Percentiles rank a stretch among this genome's conserved stretches.
phyloP scores from a whole-genome alignment of 2,797 vertebrate species.

The Cygnus olor region DNA sequence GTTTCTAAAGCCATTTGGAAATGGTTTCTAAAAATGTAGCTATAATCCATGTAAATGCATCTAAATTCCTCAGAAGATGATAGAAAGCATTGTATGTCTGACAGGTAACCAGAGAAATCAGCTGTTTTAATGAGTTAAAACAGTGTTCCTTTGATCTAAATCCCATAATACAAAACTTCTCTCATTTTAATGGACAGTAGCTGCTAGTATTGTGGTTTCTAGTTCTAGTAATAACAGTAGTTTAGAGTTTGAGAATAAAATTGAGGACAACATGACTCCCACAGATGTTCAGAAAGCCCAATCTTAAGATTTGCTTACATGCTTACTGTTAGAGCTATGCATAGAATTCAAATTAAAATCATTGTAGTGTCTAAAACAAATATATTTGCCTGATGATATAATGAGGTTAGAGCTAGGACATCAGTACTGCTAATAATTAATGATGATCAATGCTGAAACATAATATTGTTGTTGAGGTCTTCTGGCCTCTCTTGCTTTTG shows the following conservation, averaged over 20 bases:
- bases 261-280: not conserved
- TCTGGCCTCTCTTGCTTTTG: not conserved
- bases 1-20: not conserved
- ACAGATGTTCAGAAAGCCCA: not conserved
- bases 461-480: not conserved
- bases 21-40: not conserved
- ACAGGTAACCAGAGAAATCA: not conserved
- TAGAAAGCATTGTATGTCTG: not conserved
- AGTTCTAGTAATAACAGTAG: not conserved
- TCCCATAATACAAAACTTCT: not conserved
- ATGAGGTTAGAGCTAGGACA: not conserved
- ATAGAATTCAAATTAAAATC: not conserved
- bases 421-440: not conserved
- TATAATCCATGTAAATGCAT: not conserved
- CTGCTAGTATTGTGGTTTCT: not conserved
- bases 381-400: not conserved
- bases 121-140: not conserved
- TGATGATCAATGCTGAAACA: not conserved
- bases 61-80: not conserved
- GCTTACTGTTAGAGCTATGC: not conserved
- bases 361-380: not conserved
- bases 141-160: not conserved
- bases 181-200: not conserved
- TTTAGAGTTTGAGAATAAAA: not conserved
- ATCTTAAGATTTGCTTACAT: not conserved